phyloP scores from a whole-genome alignment of 1,140 invertebrate genomes.

The Aphaenogaster ashmeadi region DNA sequence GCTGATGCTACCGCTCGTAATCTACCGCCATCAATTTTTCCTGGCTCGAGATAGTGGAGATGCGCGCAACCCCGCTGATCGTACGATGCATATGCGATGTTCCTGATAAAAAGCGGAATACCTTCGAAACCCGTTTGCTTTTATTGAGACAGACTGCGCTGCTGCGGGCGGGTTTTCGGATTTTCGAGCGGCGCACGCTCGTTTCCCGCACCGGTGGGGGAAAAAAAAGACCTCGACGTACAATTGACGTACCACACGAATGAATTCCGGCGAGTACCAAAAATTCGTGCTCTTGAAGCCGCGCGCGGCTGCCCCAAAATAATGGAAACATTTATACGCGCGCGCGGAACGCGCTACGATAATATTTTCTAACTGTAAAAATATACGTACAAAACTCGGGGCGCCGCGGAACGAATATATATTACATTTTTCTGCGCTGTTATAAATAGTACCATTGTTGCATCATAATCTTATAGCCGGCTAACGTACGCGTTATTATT shows the following conservation, averaged over 20 bases:
- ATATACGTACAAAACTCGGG: conserved; percentile 28
- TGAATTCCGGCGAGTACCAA: conserved; percentile 61
- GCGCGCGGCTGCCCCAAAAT: conserved; percentile 42
- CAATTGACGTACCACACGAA: conserved; percentile 54
- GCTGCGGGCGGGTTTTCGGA: conserved; percentile 37
- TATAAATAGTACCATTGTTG: conserved; percentile 39
- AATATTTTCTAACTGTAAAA: conserved; percentile 61
- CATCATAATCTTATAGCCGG: conserved; percentile 38
- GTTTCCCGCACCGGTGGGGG: neutral
- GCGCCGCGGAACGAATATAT: conserved; percentile 23
- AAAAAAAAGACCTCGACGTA: conserved; percentile 29
- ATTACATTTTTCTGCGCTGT: conserved; percentile 23
- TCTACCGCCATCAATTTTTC: conserved; percentile 53
- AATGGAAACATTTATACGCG: conserved; percentile 62
- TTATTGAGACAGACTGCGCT: conserved; percentile 71
- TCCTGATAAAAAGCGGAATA: conserved; percentile 61
- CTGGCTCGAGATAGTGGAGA: neutral
- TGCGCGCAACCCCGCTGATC: conserved; percentile 28
- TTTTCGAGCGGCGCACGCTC: conserved; percentile 25
- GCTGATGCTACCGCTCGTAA: neutral
- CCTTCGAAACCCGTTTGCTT: conserved; percentile 63
- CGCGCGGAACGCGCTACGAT: conserved; percentile 27
- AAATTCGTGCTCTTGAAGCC: conserved; percentile 45
- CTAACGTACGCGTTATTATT: conserved; percentile 17
- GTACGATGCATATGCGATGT: conserved; percentile 58